Base-by-base conservation (phyloP, 2,797 vertebrate genomes). In the Pseudomugil tenellus region DNA sequence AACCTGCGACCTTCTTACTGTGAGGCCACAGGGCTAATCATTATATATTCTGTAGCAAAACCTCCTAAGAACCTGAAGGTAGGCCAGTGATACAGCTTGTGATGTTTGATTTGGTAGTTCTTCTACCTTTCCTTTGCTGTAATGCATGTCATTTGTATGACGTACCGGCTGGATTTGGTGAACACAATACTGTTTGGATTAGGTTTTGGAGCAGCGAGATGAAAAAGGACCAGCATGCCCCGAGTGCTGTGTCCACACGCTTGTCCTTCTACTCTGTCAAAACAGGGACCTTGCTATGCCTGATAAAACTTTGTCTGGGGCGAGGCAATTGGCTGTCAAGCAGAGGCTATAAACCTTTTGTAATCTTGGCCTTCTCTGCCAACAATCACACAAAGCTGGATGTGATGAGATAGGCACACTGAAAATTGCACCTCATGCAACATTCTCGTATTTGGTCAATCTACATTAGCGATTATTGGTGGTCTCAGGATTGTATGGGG, bases 241-340 rank as follows among this genome's bases (percentile, higher is more conserved):
- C 35, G 53, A 65, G 64, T 66, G 72, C 67, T 54, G 58, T 69
- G 79, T 85, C 76, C 67, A 79, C 69, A 63, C 9, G 26, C 63
- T 75, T 80, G 58, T 80, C 61, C 68, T 46, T 74, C 70, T 31
- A 58, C 75, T 82, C 78, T 67, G 80, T 87, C 73, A 87, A 76
- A 84, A 71, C 41, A 77, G 52, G 28, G 12, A 78, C 60, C 73
- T 72, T 89, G 77, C 68, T 72, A 53, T 52, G 58, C 58, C 52
- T 69, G 75, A 87, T 88, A 81, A 85, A 80, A 74, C 67, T 69
- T 74, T 72, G 63, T 69, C 58, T 39, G 11, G 68, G 60, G 21
- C 10, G 49, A 83, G 59, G 65, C 66, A 66, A 63, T 69, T 23
- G 13, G 59, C 74, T 73, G 52, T 34, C 70, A 68, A 52, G 65